Evolutionary conservation across 2,113 vertebrate genomes (phyloP).

Genomic region (Tichodroma muraria): DNA sequence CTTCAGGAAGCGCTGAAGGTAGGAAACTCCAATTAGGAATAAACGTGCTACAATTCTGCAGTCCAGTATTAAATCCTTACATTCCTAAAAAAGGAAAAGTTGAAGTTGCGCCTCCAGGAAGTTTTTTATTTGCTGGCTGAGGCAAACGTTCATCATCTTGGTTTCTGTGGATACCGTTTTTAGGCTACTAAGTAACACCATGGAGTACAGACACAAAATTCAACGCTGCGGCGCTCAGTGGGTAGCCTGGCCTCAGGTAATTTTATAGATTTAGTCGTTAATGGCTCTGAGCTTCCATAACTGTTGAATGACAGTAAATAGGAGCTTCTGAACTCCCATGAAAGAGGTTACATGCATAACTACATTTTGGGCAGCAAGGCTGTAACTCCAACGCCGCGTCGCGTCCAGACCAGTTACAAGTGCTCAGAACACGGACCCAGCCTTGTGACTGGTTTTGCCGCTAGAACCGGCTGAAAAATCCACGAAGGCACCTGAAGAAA

Average conservation of each 20-base stretch:
- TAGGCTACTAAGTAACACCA: background rate
- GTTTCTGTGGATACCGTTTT: background rate
- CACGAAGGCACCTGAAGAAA: background rate
- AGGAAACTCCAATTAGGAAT: background rate
- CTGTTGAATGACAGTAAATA: background rate
- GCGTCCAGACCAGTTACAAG: background rate
- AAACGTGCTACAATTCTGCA: background rate
- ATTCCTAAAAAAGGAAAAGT: background rate
- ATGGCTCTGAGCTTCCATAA: background rate
- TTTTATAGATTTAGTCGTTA: background rate
- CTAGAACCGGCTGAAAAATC: background rate
- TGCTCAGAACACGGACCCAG: background rate
- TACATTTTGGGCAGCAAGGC: background rate
- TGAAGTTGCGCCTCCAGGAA: background rate
- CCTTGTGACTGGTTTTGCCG: background rate
- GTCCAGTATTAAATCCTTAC: background rate
- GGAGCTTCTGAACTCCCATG: background rate
- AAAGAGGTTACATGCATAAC: background rate
- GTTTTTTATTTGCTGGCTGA: background rate
- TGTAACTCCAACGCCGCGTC: fast-evolving
- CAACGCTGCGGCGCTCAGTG: background rate
- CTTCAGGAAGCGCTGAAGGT: background rate
- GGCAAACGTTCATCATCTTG: background rate
- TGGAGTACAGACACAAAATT: background rate
- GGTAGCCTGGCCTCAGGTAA: background rate